phyloP scores from a whole-genome alignment of 2,888 invertebrate genomes.

The Drosophila barbarae region DNA sequence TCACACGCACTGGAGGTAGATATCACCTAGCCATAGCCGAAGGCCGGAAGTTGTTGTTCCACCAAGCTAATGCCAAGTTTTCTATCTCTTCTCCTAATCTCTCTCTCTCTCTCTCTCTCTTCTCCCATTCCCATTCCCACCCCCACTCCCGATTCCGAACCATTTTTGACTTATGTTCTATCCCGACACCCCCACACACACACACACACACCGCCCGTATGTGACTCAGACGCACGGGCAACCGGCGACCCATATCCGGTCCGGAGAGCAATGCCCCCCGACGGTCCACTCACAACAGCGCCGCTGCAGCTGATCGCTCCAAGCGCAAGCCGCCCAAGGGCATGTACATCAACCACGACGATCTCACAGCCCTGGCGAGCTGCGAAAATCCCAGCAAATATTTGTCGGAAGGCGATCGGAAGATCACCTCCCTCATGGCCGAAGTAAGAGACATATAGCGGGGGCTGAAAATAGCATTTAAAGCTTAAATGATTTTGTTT shows the following conservation, averaged over 20 bases:
- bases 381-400: slow-evolving; percentile 84
- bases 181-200: not conserved
- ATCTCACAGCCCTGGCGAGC: slow-evolving; percentile 92
- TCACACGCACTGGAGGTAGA: slow-evolving; percentile 91
- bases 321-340: slow-evolving; percentile 95
- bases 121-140: not conserved
- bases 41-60: slow-evolving; percentile 4
- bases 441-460: slow-evolving; percentile 88
- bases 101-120: slow-evolving; percentile 4
- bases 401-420: slow-evolving; percentile 94
- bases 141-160: slow-evolving; percentile 19
- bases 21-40: slow-evolving; percentile 31
- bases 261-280: slow-evolving; percentile 78
- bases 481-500: too few relatives aligned
- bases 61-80: slow-evolving; percentile 60
- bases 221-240: slow-evolving; percentile 86
- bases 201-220: slow-evolving; percentile 1
- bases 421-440: slow-evolving; percentile 95
- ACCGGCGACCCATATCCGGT: slow-evolving; percentile 89
- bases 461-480: not conserved
- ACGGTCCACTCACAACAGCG: slow-evolving; percentile 76
- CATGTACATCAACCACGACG: slow-evolving; percentile 98
- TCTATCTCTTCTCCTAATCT: slow-evolving; percentile 46
- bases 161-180: slow-evolving; percentile 4
- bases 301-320: slow-evolving; percentile 80